A percentile compares a stretch with the other conserved stretches of the same genome.
Evolutionary conservation across 2,113 vertebrate genomes (phyloP).

Genomic region (Erinaceus europaeus): DNA sequence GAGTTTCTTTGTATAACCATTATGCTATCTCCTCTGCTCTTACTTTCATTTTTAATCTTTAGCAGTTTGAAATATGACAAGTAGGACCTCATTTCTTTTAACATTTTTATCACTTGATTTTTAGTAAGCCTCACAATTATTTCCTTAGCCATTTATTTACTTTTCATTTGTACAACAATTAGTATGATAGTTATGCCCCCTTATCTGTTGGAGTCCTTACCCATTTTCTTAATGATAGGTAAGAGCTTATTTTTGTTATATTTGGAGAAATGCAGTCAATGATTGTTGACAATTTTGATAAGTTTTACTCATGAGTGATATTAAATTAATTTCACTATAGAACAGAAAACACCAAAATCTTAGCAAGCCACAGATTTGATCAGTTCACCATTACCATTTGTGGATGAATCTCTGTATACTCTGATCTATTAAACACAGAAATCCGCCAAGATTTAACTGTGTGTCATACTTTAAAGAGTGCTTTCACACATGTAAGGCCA

Average conservation of each 20-base stretch:
- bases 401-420: not conserved
- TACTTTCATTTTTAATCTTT: slow-evolving; percentile 28
- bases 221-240: not conserved
- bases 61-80: not conserved
- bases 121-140: not conserved
- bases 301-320: not conserved
- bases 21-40: too few species aligned
- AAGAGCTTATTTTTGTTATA: not conserved
- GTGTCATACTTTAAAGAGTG: not conserved
- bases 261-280: not conserved
- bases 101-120: not conserved
- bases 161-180: not conserved
- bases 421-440: not conserved
- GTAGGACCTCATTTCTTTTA: not conserved
- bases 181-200: not conserved
- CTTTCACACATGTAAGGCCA: not conserved
- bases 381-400: not conserved
- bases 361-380: not conserved
- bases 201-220: not conserved
- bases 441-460: not conserved
- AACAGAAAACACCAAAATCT: not conserved
- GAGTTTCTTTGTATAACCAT: too few species aligned
- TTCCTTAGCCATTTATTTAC: not conserved
- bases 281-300: slow-evolving; percentile 12
- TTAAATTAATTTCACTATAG: not conserved